Evolutionary conservation across 2,113 vertebrate species (phyloP), one percentile per base, ranked within the genome.

Genomic region (Anthoscopus minutus): DNA sequence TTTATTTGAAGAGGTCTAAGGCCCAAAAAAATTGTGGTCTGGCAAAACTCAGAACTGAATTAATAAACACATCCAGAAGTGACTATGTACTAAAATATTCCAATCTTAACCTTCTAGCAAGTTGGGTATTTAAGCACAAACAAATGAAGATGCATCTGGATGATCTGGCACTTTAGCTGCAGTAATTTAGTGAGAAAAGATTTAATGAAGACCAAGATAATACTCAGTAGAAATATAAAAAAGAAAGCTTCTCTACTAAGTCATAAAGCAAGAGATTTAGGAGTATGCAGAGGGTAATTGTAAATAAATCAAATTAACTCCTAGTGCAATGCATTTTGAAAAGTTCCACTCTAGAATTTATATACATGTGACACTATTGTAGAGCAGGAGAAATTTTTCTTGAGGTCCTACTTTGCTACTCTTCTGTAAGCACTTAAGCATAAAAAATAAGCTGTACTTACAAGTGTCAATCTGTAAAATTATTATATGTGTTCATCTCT

Each of bases 191-290:
- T 74, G 60, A 94, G 30, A 86, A 66, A 84, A 88, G 74, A 93
- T 89, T 95, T 94, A 95, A 83, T 94, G 87, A 94, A 91, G 74
- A 89, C 17, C 28, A 44, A 81, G 66, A 94, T 81, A 92, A 96
- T 95, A 93, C 66, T 91, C 85, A 86, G 54, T 77, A 70, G 58
- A 83, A 80, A 93, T 91, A 96, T 88, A 94, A 95, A 94, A 45
- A 92, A 80, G 66, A 72, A 72, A 69, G 24, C 67, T 83, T 80
- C 27, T 14, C 81, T 81, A 62, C 61, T 58, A 77, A 89, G 64
- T 94, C 81, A 94, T 92, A 94, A 89, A 89, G 42, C 27, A 86
- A 72, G 47, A 95, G 81, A 96, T 94, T 95, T 96, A 97, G 81
- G 74, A 92, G 81, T 58, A 89, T 31, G 27, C 37, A 82, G 89